Percentiles rank a stretch among this genome's conserved stretches.
Evolutionary conservation across 2,797 vertebrate genomes (phyloP).

Genomic region (Discoglossus pictus): DNA sequence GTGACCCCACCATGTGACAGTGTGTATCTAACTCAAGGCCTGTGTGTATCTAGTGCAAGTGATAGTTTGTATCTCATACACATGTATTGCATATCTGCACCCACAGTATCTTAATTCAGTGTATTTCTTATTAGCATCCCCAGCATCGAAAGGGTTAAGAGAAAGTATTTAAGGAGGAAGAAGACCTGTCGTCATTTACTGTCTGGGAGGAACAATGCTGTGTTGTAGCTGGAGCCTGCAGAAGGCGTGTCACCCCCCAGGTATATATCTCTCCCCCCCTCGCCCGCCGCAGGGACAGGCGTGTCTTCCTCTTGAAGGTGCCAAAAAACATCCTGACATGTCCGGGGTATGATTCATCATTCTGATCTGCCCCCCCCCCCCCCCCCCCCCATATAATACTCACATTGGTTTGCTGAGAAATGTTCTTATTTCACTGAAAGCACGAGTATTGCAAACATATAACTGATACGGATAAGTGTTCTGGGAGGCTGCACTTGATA

Average conservation of each 20-base stretch:
- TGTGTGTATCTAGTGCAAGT: too few relatives aligned
- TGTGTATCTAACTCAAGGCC: too few relatives aligned
- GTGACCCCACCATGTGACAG: too few relatives aligned
- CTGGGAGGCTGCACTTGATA: too few relatives aligned
- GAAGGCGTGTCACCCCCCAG: constrained; percentile 41
- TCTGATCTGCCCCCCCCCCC: neutral
- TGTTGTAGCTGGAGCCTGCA: constrained; percentile 33
- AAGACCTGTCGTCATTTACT: constrained; percentile 11
- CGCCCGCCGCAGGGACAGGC: constrained; percentile 14
- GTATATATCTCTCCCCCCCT: constrained; percentile 13
- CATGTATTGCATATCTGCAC: too few relatives aligned
- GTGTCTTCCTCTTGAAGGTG: constrained; percentile 20
- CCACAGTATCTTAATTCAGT: too few relatives aligned
- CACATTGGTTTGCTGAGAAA: too few relatives aligned
- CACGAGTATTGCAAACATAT: too few relatives aligned
- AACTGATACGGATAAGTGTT: too few relatives aligned
- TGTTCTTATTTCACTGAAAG: too few relatives aligned
- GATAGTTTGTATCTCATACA: neutral
- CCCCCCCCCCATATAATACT: too few relatives aligned
- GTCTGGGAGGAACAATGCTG: constrained; percentile 42
- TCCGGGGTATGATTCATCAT: constrained; percentile 23
- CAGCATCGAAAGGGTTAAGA: constrained; percentile 31
- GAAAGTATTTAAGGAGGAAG: constrained; percentile 25
- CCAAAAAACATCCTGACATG: constrained; percentile 31
- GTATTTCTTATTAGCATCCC: neutral